A percentile compares a stretch with the other conserved stretches of the same genome.
Conservation (phyloP, 2,797 vertebrate genomes). For the Lepus townsendii region DNA sequence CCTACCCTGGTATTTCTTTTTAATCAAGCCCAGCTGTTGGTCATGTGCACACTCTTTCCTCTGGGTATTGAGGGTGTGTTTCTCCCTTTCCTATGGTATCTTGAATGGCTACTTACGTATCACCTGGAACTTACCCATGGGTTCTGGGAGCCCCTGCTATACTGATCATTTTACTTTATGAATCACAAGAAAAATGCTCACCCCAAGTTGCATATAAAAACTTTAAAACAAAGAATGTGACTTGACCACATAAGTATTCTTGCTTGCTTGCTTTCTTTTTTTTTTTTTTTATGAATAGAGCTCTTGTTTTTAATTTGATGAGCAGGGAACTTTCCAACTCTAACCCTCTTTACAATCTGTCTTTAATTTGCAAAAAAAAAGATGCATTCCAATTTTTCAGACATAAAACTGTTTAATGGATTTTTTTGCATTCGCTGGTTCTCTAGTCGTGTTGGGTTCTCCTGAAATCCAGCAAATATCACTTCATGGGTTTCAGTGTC, state of each 20-base stretch:
- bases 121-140: neutral
- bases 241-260: slow-evolving; percentile 82
- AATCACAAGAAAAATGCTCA: slow-evolving; percentile 44
- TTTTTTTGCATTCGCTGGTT: slow-evolving; percentile 77
- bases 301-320: slow-evolving; percentile 90
- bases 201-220: slow-evolving; percentile 60
- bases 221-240: slow-evolving; percentile 82
- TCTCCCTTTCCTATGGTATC: slow-evolving; percentile 55
- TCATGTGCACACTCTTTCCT: slow-evolving; percentile 42
- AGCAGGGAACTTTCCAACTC: slow-evolving; percentile 87
- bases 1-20: slow-evolving; percentile 75
- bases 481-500: slow-evolving; percentile 67
- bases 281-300: slow-evolving; percentile 86
- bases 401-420: slow-evolving; percentile 83
- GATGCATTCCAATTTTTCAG: slow-evolving; percentile 87
- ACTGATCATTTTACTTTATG: slow-evolving; percentile 61
- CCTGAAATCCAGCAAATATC: slow-evolving; percentile 56
- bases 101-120: neutral
- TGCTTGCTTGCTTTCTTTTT: slow-evolving; percentile 82
- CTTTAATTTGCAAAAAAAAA: slow-evolving; percentile 88
- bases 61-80: slow-evolving; percentile 46
- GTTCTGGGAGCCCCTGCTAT: neutral
- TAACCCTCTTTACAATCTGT: slow-evolving; percentile 88
- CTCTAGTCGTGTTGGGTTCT: slow-evolving; percentile 72
- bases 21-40: slow-evolving; percentile 82